A percentile compares a stretch with the other conserved stretches of the same genome.
phyloP scores from a whole-genome alignment of 2,113 vertebrate species.

The Pseudopipra pipra region DNA sequence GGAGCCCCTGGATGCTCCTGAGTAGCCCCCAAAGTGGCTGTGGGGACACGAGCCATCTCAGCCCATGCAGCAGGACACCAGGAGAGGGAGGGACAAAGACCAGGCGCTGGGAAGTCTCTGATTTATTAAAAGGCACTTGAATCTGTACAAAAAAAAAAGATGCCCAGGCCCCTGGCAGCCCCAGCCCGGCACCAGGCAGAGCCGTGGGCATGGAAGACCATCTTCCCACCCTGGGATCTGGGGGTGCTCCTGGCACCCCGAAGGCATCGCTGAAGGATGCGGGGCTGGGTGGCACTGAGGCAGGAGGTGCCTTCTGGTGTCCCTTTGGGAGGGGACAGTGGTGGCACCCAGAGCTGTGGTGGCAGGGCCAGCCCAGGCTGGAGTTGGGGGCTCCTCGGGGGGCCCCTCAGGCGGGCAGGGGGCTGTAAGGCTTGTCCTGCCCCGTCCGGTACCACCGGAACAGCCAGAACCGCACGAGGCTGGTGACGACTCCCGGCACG shows the following conservation, averaged over 20 bases:
- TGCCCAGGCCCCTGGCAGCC: not conserved
- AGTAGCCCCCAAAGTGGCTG: not conserved
- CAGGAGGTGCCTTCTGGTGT: not conserved
- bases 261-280: not conserved
- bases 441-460: slow-evolving; percentile 79
- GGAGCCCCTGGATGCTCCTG: not conserved
- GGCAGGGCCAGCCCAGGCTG: not conserved
- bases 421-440: slow-evolving; percentile 68
- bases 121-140: slow-evolving; percentile 67
- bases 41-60: not conserved
- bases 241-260: not conserved
- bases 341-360: accelerated
- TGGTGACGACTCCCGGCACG: slow-evolving; percentile 87
- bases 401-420: slow-evolving; percentile 72
- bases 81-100: not conserved
- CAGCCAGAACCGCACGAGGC: slow-evolving; percentile 85
- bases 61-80: not conserved
- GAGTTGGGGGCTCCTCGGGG: not conserved
- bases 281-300: not conserved
- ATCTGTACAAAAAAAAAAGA: not conserved
- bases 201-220: accelerated
- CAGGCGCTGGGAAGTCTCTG: not conserved
- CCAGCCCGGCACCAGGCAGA: accelerated
- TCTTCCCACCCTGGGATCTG: not conserved
- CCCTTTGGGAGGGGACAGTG: not conserved